phyloP scores from a whole-genome alignment of 2,113 vertebrate genomes.

The Hiodon tergisus region DNA sequence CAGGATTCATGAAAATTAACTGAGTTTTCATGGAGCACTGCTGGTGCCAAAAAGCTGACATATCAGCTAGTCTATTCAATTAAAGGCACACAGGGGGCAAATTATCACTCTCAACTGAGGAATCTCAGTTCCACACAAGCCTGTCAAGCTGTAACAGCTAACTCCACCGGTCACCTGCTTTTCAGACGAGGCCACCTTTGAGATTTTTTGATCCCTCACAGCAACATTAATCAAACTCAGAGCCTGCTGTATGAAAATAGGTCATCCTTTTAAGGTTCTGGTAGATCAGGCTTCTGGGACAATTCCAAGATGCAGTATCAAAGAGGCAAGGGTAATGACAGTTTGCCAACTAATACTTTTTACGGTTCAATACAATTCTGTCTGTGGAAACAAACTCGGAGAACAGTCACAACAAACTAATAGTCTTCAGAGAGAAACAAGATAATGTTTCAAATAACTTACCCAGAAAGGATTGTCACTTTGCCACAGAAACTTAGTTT shows the following conservation, averaged over 20 bases:
- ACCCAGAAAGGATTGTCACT: slow-evolving; percentile 51
- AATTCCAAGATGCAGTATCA: slow-evolving; percentile 57
- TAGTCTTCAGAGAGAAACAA: not conserved
- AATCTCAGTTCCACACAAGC: not conserved
- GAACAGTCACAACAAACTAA: not conserved
- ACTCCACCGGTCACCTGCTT: not conserved
- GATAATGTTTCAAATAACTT: slow-evolving; percentile 25
- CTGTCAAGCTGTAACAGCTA: not conserved
- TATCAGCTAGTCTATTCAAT: not conserved
- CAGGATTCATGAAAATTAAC: not conserved
- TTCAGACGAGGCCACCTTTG: slow-evolving; percentile 44
- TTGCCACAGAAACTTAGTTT: slow-evolving; percentile 37
- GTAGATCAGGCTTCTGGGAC: slow-evolving; percentile 56
- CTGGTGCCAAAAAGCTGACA: no score
- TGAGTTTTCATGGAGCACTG: no score
- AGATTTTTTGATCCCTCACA: slow-evolving; percentile 27
- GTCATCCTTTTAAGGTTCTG: slow-evolving; percentile 67
- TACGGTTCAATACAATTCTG: slow-evolving; percentile 37
- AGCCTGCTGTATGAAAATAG: slow-evolving; percentile 54
- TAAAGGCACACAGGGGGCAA: not conserved
- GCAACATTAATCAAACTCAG: slow-evolving; percentile 25
- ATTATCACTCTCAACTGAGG: not conserved
- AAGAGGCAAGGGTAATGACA: slow-evolving; percentile 72
- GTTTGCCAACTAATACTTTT: slow-evolving; percentile 44
- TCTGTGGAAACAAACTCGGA: slow-evolving; percentile 15